Conservation (phyloP, 2,888 invertebrate genomes). For the Torymus texanus region DNA sequence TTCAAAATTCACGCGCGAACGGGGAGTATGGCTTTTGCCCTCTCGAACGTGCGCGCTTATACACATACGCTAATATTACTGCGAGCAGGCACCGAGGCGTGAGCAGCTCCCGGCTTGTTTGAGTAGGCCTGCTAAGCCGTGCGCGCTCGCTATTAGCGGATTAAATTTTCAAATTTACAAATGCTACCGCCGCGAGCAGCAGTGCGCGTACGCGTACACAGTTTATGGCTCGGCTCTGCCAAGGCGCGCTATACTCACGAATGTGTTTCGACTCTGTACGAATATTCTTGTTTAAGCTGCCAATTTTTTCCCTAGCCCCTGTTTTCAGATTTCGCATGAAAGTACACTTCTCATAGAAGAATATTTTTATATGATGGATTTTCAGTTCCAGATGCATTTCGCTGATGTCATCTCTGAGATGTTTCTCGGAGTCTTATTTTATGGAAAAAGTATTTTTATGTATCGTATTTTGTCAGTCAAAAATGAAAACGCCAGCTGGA, state of each 20-base stretch:
- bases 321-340: too few species aligned
- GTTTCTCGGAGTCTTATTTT: too few species aligned
- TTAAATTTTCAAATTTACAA: constrained; percentile 44
- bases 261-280: not conserved
- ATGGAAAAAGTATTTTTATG: too few species aligned
- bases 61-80: constrained; percentile 10
- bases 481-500: not conserved
- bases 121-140: constrained; percentile 25
- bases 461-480: constrained; percentile 11
- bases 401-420: not conserved
- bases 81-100: not conserved
- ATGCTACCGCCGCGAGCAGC: not conserved
- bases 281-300: too few species aligned
- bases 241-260: not conserved
- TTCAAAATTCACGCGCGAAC: constrained; percentile 7
- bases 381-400: not conserved
- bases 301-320: too few species aligned
- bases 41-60: not conserved
- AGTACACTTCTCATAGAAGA: too few species aligned
- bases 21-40: not conserved
- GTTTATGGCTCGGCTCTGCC: not conserved
- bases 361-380: too few species aligned
- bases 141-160: constrained; percentile 36
- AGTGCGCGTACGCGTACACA: too few species aligned
- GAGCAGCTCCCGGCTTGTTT: not conserved